Evolutionary conservation across 1,140 invertebrate species (phyloP).

Genomic region (Cheumatopsyche charites): DNA sequence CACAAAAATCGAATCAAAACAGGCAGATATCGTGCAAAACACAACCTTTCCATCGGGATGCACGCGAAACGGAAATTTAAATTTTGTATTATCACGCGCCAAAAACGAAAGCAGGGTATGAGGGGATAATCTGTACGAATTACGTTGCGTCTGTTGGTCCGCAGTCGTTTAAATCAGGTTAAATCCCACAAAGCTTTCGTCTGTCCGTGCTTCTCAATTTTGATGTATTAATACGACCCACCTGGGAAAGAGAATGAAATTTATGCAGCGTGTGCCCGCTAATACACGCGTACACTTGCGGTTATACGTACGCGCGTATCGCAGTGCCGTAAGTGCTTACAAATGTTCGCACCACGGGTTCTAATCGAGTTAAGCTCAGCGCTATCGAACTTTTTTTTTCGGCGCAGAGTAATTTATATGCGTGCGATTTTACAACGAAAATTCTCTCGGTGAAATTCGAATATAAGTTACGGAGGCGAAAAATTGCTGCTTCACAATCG

Average conservation of each 20-base stretch:
- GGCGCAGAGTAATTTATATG: no score
- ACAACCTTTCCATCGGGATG: neutral
- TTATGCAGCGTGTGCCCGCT: constrained; percentile 22
- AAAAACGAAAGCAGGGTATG: neutral
- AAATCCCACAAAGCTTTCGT: constrained; percentile 29
- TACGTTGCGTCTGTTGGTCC: constrained; percentile 6
- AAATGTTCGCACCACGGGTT: neutral
- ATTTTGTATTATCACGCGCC: constrained; percentile 1
- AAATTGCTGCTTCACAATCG: no score
- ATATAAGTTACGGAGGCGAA: no score
- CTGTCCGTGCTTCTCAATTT: constrained; percentile 37
- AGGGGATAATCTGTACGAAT: constrained; percentile 4
- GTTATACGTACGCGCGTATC: neutral
- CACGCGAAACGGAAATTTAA: constrained; percentile 6
- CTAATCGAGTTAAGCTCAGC: constrained; percentile 15
- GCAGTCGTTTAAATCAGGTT: constrained; percentile 24
- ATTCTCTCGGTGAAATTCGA: no score
- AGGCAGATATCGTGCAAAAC: neutral
- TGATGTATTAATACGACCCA: constrained; percentile 36
- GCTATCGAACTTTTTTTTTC: neutral
- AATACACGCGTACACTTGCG: neutral
- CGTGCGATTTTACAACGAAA: no score
- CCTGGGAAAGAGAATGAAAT: constrained; percentile 23
- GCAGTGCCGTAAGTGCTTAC: neutral
- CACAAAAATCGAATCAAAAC: neutral